phyloP scores from a whole-genome alignment of 1,140 invertebrate species.

The Coelopa frigida region DNA sequence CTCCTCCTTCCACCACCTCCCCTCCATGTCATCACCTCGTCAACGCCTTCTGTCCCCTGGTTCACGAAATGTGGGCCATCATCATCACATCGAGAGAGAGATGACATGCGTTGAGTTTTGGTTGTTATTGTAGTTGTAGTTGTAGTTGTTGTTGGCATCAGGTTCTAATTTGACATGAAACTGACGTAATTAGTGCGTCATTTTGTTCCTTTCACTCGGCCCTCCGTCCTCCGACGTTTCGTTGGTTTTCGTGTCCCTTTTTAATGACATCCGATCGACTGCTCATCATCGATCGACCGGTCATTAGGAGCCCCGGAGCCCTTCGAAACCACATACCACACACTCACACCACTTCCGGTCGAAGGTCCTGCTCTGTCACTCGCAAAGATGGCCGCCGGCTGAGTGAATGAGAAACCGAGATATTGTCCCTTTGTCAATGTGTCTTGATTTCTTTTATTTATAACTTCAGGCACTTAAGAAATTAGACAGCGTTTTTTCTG shows the following conservation, averaged over 20 bases:
- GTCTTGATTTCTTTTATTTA: too few species aligned
- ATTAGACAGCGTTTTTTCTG: too few species aligned
- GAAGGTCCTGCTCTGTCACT: neutral
- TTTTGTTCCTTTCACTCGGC: conserved; percentile 1
- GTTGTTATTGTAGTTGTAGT: too few species aligned
- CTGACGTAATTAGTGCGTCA: conserved; percentile 12
- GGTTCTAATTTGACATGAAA: conserved; percentile 13
- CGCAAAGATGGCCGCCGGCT: neutral
- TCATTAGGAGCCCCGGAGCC: too few species aligned
- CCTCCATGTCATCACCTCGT: too few species aligned
- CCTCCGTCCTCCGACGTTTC: neutral
- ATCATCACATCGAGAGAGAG: neutral
- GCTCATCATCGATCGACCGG: too few species aligned
- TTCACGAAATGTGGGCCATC: too few species aligned
- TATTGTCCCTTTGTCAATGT: too few species aligned
- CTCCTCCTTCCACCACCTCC: too few species aligned
- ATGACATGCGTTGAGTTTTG: neutral
- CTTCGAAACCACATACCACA: conserved; percentile 1
- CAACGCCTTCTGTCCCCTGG: too few species aligned
- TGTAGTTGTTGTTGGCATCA: neutral
- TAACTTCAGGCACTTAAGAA: too few species aligned
- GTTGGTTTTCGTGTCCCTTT: conserved; percentile 2
- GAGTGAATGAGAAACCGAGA: neutral
- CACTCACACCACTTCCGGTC: neutral
- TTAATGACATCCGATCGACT: too few species aligned